phyloP scores from a whole-genome alignment of 2,113 vertebrate genomes.

The Calyptomena viridis region DNA sequence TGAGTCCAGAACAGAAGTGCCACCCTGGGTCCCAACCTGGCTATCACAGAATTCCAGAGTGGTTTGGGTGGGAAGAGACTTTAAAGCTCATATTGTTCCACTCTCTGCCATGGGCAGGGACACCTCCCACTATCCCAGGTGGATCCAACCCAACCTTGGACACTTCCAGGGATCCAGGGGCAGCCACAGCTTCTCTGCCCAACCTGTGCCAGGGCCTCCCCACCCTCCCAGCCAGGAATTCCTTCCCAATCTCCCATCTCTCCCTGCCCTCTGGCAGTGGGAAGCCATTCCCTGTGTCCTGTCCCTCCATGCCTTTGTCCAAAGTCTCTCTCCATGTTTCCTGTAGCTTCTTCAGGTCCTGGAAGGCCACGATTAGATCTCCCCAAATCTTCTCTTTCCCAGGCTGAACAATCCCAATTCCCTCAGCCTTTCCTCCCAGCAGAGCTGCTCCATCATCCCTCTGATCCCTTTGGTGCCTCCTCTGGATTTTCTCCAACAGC shows the following conservation, averaged over 20 bases:
- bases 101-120: background rate
- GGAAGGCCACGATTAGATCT: rapidly evolving
- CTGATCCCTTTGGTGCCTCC: background rate
- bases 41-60: background rate
- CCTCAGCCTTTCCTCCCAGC: background rate
- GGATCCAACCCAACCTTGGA: background rate
- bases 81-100: background rate
- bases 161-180: background rate
- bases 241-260: background rate
- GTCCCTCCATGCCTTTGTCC: background rate
- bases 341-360: background rate
- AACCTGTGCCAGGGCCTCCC: background rate
- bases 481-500: background rate
- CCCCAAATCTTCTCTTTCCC: no score
- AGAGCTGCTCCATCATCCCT: background rate
- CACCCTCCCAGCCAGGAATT: background rate
- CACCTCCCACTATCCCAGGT: background rate
- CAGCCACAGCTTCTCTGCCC: background rate
- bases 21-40: background rate
- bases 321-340: background rate
- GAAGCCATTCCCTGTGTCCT: background rate
- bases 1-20: rapidly evolving
- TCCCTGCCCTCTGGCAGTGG: rapidly evolving
- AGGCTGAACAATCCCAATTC: background rate
- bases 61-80: background rate